phyloP scores from a whole-genome alignment of 2,113 vertebrate species.

The Halcyon malimbica region DNA sequence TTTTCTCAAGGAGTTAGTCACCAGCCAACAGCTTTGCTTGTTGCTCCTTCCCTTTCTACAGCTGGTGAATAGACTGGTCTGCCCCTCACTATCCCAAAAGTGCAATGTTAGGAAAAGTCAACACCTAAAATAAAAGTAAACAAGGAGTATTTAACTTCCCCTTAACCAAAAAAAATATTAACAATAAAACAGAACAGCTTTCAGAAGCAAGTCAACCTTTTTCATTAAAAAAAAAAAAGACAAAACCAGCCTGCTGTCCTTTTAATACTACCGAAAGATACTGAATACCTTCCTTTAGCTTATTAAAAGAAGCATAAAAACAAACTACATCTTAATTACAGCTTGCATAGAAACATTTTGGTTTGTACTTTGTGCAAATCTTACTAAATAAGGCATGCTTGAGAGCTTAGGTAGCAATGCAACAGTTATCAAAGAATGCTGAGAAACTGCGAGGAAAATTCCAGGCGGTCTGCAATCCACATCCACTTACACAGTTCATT shows the following conservation, averaged over 20 bases:
- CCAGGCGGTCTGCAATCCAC: slow-evolving; percentile 51
- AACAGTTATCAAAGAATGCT: slow-evolving; percentile 3
- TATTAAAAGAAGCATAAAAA: slow-evolving; percentile 47
- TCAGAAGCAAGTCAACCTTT: slow-evolving; percentile 7
- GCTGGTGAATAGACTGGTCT: neutral
- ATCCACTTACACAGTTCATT: slow-evolving; percentile 25
- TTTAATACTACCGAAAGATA: slow-evolving; percentile 33
- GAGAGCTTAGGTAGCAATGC: slow-evolving; percentile 22
- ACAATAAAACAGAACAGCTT: neutral
- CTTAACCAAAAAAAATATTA: neutral
- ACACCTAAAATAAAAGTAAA: slow-evolving; percentile 42
- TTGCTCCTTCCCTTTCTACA: neutral
- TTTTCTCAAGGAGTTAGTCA: slow-evolving; percentile 20
- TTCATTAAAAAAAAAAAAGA: neutral
- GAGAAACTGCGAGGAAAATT: slow-evolving; percentile 45
- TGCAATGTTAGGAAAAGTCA: slow-evolving; percentile 50
- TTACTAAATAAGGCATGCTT: slow-evolving; percentile 71
- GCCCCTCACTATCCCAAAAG: slow-evolving; percentile 30
- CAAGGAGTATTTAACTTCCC: slow-evolving; percentile 36
- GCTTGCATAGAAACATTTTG: slow-evolving; percentile 68
- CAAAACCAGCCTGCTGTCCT: slow-evolving; percentile 35
- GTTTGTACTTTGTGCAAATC: slow-evolving; percentile 72
- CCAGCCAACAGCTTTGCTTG: slow-evolving; percentile 33
- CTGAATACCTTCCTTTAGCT: slow-evolving; percentile 30
- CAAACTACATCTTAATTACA: slow-evolving; percentile 17